Base-by-base conservation (phyloP, 2,797 vertebrate species). In the Sarcoramphus papa region DNA sequence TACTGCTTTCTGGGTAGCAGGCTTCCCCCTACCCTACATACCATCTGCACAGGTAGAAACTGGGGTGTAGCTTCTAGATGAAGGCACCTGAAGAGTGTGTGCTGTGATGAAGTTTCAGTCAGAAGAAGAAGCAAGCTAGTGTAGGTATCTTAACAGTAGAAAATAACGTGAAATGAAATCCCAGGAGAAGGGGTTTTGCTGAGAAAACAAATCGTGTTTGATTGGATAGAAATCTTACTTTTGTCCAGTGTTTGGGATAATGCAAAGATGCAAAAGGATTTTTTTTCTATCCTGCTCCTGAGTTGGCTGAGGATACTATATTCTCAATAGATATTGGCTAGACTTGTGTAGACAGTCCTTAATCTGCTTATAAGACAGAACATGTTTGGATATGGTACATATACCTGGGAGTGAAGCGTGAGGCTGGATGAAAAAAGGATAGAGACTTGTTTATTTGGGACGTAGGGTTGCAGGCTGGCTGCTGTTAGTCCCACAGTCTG, bases 401-500 rank as follows among this genome's bases (percentile, higher is more conserved):
- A 24, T 22, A 65, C 57, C 84, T 78, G 91, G 82, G 92, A 95
- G 62, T n/a, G 85, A 92, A 92, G 93, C 9, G 0, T 85, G 88
- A 94, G 91, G 78, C 85, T 90, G 76, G 85, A 50, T 87, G 92
- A 79, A 59, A 85, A 89, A 84, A 92, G 85, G 85, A 62, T 43
- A 87, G 95, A 89, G 83, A 17, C 84, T 96, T 22, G 12, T 82
- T 72, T 40, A 3, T 85, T 74, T 63, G 73, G 90, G 85, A 86
- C 60, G 78, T 87, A 90, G 92, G 89, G 92, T 93, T 95, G 95
- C 95, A 97, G 96, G 95, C 90, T 97, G 94, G 93, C 96, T 94
- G 93, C 97, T 95, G 87, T 95, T 95, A 80, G 94, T 97, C 96
- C 97, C 96, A 97, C 98, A 98, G 98, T 98, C 98, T 97, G 96